Evolutionary conservation across 1,140 invertebrate species (phyloP).

Genomic region (Himalopsyche phryganea): DNA sequence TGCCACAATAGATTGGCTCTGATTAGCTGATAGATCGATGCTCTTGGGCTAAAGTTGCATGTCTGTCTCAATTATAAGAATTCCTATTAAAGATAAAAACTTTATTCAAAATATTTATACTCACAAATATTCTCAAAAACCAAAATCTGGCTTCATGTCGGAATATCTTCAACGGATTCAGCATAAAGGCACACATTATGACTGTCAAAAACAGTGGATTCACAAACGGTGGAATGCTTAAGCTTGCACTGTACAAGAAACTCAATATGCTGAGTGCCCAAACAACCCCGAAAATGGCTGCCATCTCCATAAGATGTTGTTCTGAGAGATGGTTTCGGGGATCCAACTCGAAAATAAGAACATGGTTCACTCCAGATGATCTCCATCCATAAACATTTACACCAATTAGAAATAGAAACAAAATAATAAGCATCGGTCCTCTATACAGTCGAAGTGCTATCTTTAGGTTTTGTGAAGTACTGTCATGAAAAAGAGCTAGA

Average conservation of each 20-base stretch:
- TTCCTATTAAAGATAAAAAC: too few species aligned
- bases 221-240: slow-evolving; percentile 88
- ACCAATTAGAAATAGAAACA: slow-evolving; percentile 94
- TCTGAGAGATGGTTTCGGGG: slow-evolving; percentile 95
- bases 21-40: too few species aligned
- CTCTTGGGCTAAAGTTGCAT: too few species aligned
- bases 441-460: slow-evolving; percentile 85
- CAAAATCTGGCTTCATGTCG: slow-evolving; percentile 87
- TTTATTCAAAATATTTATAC: slow-evolving; percentile 41
- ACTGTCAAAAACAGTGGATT: slow-evolving; percentile 84
- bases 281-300: slow-evolving; percentile 90
- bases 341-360: slow-evolving; percentile 97
- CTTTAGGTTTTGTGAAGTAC: slow-evolving; percentile 67
- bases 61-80: too few species aligned
- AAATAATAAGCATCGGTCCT: slow-evolving; percentile 86
- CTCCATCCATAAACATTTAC: slow-evolving; percentile 99
- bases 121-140: slow-evolving; percentile 73
- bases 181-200: slow-evolving; percentile 83
- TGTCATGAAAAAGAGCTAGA: slow-evolving; percentile 70
- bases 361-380: slow-evolving; percentile 97
- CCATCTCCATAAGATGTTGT: slow-evolving; percentile 95
- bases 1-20: too few species aligned
- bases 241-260: slow-evolving; percentile 74
- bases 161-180: slow-evolving; percentile 93
- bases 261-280: slow-evolving; percentile 85